Percentiles rank a stretch among this genome's conserved stretches.
Conservation (phyloP, 2,888 invertebrate species). For the Aphidius colemani region DNA sequence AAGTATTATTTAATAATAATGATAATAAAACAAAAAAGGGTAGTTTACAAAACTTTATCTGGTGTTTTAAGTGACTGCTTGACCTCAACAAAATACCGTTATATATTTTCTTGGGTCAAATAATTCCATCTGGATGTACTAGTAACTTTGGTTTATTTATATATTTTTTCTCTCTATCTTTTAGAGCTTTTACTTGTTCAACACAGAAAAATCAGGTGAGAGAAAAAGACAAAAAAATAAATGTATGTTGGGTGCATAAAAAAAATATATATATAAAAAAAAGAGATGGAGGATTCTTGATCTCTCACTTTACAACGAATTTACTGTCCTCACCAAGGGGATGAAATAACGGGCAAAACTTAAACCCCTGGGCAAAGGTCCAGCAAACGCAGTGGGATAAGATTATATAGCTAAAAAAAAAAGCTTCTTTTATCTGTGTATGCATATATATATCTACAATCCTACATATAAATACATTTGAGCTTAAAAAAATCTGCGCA, state of each 20-base stretch:
- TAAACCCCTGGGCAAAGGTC: slow-evolving; percentile 20
- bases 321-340: slow-evolving; percentile 2
- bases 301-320: slow-evolving; percentile 2
- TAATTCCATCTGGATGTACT: too few relatives aligned
- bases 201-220: too few relatives aligned
- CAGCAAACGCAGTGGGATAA: slow-evolving; percentile 13
- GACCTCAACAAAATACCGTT: too few relatives aligned
- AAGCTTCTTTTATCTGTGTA: neutral
- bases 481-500: slow-evolving; percentile 4
- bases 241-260: neutral
- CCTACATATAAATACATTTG: too few relatives aligned
- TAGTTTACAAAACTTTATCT: too few relatives aligned
- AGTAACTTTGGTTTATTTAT: too few relatives aligned
- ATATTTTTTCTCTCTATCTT: too few relatives aligned
- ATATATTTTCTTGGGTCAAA: too few relatives aligned
- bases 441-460: neutral
- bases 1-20: too few relatives aligned
- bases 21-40: too few relatives aligned
- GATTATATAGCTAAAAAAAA: slow-evolving; percentile 2
- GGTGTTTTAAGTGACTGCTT: too few relatives aligned
- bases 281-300: neutral
- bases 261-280: neutral
- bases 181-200: too few relatives aligned
- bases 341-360: slow-evolving; percentile 12
- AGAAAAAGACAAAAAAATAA: neutral